Evolutionary conservation across 2,113 vertebrate species (phyloP), one percentile per base, ranked within the genome.

Genomic region (Macquaria ambigua): DNA sequence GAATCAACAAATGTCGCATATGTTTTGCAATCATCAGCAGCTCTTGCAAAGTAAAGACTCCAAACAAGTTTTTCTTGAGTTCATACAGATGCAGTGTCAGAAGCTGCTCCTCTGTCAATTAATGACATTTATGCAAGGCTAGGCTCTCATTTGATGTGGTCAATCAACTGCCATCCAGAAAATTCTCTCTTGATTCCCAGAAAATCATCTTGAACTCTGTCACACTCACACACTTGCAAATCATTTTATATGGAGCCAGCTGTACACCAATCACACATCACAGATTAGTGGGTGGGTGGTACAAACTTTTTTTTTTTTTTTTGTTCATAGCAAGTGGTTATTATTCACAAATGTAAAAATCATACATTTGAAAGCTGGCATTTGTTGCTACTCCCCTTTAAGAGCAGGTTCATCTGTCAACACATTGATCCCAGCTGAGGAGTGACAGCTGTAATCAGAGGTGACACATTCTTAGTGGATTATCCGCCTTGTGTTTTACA

Each of bases 401-500:
- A 85, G 74, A 80, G 79, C 77, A 81, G 74, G 82, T 85, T 87
- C 68, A 84, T 89, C 86, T 86, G 81, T 91, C 89, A 67, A 28
- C 85, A 77, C 81, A 37, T 43, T 84, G 79, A 92, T 90, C 82
- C 82, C 73, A 71, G 41, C 77, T 61, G 86, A 90, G 63, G 79
- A 87, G 85, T 92, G 89, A 89, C 83, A 74, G 72, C 82, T 84
- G 70, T 87, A 85, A 90, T 92, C 81, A 88, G 80, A 88, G 85
- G 74, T 77, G 91, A 85, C 90, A 93, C 82, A 87, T 87, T 93
- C 80, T 90, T 63, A 73, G 83, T 87, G 88, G 87, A 91, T 92
- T 89, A 84, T 90, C 86, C 76, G 76, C 82, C 76, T 85, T 79
- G 74, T 91, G 66, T 93, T 91, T 93, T 92, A 90, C 81, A 82